Base-by-base conservation (phyloP, 2,888 invertebrate species). In the Drosophila nr. perissopoda region DNA sequence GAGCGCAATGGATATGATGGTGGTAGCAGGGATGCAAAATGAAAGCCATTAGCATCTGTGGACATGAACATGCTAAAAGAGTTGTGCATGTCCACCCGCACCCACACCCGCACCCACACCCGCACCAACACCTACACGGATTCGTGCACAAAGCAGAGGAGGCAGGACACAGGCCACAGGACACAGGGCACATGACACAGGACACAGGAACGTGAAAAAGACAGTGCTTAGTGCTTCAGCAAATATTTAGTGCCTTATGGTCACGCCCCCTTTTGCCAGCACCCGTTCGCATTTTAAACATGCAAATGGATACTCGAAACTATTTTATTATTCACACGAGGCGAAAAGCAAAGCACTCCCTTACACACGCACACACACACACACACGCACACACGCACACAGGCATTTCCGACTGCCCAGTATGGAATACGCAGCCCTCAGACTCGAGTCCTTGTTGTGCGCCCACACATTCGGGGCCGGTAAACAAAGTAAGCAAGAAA, bases 291-390 rank as follows among this genome's bases (percentile, higher is more conserved):
- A 70, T 72, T 81, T 87, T 82, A 87, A 81, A 82, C 82, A 85
- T 87, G 88, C 84, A 85, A 85, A 85, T 87, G 81, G 82, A 84
- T 82, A 74, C 81, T 82, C 72, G 66, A 72, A 87, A 84, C 88
- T 88, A 81, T 83, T 85, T 84, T 88, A 83, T 81, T 84, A 88
- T 88, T 87, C 83, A 76, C 85, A 79, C 81, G 66, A 74, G 79
- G 54, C 60, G 63, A 72, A 64, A 60, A 61, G 74, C 66, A 71
- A 65, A 46, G 56, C 29, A 49, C 40, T 48, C 40, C 16, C 63
- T 54, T 48, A 42, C 63, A 49, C 53, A 46, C 34, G 5, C 56
- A 57, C 38, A 46, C 56, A 63, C 8, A 63, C n/a, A 25, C 49
- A 60, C 60, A 38, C 52, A 36, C 36, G 25, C 34, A 42, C 46